Conservation (phyloP, 2,888 invertebrate genomes). For the Mayetiola destructor region DNA sequence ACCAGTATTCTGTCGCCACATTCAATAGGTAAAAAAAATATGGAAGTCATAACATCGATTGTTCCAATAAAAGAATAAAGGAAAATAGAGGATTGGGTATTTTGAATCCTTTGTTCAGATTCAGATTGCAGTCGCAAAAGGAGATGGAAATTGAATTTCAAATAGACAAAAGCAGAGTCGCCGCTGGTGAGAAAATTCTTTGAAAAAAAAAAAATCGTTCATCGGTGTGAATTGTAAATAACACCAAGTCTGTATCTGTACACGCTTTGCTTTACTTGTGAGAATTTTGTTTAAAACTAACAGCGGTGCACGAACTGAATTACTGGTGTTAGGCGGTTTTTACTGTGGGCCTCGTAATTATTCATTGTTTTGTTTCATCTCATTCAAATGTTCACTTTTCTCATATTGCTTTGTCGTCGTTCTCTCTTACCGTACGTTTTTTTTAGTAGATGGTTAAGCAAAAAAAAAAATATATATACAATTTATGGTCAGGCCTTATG, state of each 20-base stretch:
- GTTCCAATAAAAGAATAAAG: neutral
- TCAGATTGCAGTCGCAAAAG: neutral
- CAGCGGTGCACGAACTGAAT: neutral
- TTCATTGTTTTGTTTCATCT: neutral
- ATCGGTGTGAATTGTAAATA: neutral
- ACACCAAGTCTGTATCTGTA: neutral
- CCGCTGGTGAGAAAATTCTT: neutral
- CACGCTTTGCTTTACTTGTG: neutral
- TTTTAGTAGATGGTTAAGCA: too few relatives aligned
- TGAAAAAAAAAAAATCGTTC: neutral
- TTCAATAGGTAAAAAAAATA: neutral
- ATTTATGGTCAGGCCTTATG: slow-evolving; percentile 12
- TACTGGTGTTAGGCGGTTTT: slow-evolving; percentile 2
- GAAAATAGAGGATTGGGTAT: neutral
- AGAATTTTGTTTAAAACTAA: neutral
- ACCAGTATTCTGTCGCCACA: neutral
- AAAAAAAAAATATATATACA: neutral
- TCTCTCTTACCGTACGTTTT: neutral
- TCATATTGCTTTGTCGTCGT: neutral
- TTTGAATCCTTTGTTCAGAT: neutral
- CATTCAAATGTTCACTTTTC: neutral
- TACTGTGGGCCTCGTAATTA: neutral
- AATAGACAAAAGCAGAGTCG: slow-evolving; percentile 2
- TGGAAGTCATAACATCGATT: neutral
- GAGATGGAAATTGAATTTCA: neutral